These are phyloP conservation scores for Euplexia lucipara DNA, from an alignment of 2,888 invertebrate genomes.

Conservation along the genomic window DNA sequence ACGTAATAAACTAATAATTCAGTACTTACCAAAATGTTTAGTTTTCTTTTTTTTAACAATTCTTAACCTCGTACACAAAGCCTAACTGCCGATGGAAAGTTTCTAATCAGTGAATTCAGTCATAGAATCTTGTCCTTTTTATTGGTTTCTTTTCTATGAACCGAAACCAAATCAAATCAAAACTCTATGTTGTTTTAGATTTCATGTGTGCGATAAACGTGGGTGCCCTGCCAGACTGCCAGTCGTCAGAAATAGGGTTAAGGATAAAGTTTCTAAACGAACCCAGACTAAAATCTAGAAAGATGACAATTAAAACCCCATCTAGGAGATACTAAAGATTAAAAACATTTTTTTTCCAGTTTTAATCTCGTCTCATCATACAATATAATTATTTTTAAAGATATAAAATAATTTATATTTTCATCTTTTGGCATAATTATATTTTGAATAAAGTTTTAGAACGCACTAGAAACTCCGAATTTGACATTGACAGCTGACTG, in stretches of 20 bases:
- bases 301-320: not conserved
- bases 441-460: slow-evolving; percentile 12
- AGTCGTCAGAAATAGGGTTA: slow-evolving; percentile 16
- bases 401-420: not conserved
- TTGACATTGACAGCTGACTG: slow-evolving; percentile 36
- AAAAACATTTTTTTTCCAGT: not conserved
- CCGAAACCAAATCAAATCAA: slow-evolving; percentile 24
- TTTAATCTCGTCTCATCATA: accelerated
- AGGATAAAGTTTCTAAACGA: slow-evolving; percentile 38
- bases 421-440: accelerated
- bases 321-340: too few species aligned
- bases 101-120: slow-evolving; percentile 16
- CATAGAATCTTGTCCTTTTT: slow-evolving; percentile 6
- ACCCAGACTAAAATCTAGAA: not conserved
- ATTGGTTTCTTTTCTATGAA: slow-evolving; percentile 34
- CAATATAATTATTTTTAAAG: not conserved
- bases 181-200: slow-evolving; percentile 7
- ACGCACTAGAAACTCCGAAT: not conserved
- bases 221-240: not conserved
- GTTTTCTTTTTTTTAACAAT: slow-evolving; percentile 12
- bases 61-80: slow-evolving; percentile 11
- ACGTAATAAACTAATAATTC: not conserved
- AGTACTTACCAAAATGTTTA: slow-evolving; percentile 28
- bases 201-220: slow-evolving; percentile 25
- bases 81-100: slow-evolving; percentile 8